Evolutionary conservation across 2,888 invertebrate genomes (phyloP), one percentile per base, ranked within the genome.

Genomic region (Margaritifera margaritifera): DNA sequence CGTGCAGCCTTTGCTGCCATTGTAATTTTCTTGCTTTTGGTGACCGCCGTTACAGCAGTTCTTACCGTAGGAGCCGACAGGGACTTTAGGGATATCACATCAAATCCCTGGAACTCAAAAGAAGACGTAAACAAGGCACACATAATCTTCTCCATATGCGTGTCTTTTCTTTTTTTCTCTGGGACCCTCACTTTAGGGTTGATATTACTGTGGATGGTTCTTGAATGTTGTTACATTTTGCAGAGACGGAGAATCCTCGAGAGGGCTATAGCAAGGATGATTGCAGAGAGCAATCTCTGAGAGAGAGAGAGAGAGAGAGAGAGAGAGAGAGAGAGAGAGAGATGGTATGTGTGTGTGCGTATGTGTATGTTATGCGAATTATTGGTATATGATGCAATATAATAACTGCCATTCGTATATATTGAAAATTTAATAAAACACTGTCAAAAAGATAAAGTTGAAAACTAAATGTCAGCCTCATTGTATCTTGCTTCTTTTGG

Each of bases 161-260:
- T 82, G 20, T 77, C 80, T 8, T 80, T 80, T 61, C 61, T 80
- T 25, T 78, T 82, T 60, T 82, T 82, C 72, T 75, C 77, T 51
- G 72, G 77, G 15, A 80, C 82, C 4, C 31, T 80, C 62, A 80
- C 80, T 27, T 64, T 80, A 50, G 82, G 82, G 25, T 60, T 80
- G 19, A 51, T 74, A 6, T 24, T 80, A 2, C 70, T 80, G 20
- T 82, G 82, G 82, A 27, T 74, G 11, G 72, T 75, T 1, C 60
- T 82, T 56, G 82, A 82, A 62, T 70, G 74, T 6, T 80, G 74
- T 59, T 80, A 79, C 62, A 63, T 71, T 51, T 55, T 75, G 15
- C 78, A 79, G n/a, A 64, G 80, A 19, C 68, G 79, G n/a, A 67
- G 73, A 18, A 62, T 82, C 6, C 58, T 75, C 24, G 67, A 69